These are phyloP conservation scores for Synchiropus splendidus DNA, from an alignment of 2,113 vertebrate species.

Conservation along the genomic window DNA sequence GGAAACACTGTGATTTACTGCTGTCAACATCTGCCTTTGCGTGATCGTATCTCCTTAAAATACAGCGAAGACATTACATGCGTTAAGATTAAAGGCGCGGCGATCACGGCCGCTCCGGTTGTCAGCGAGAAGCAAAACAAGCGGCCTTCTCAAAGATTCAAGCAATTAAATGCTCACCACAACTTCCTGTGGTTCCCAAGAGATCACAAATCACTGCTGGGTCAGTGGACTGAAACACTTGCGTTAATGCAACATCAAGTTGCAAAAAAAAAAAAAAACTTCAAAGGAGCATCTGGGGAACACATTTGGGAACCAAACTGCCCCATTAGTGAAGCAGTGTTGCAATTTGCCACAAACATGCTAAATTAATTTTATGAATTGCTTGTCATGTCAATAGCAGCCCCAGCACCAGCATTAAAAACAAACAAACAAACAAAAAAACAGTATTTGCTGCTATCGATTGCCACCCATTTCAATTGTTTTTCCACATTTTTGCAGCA, in stretches of 20 bases:
- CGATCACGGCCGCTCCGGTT: no score
- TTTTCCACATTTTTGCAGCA: no score
- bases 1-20: constrained; percentile 31
- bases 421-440: no score
- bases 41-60: no score
- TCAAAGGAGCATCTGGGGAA: constrained; percentile 62
- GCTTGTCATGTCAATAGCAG: no score
- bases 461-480: no score
- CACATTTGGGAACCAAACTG: constrained; percentile 23
- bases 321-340: constrained; percentile 12
- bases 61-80: no score
- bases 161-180: constrained; percentile 36
- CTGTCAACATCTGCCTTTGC: no score
- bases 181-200: constrained; percentile 41
- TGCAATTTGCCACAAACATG: no score
- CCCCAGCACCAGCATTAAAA: no score
- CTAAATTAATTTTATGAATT: no score
- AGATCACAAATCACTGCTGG: constrained; percentile 52
- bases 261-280: constrained; percentile 48
- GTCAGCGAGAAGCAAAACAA: constrained; percentile 4
- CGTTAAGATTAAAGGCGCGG: background rate
- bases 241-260: constrained; percentile 50
- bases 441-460: no score
- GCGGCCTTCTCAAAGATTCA: constrained; percentile 26
- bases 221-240: constrained; percentile 45